These are phyloP conservation scores for Prenolepis imparis DNA, from an alignment of 2,888 invertebrate species.

Conservation along the genomic window DNA sequence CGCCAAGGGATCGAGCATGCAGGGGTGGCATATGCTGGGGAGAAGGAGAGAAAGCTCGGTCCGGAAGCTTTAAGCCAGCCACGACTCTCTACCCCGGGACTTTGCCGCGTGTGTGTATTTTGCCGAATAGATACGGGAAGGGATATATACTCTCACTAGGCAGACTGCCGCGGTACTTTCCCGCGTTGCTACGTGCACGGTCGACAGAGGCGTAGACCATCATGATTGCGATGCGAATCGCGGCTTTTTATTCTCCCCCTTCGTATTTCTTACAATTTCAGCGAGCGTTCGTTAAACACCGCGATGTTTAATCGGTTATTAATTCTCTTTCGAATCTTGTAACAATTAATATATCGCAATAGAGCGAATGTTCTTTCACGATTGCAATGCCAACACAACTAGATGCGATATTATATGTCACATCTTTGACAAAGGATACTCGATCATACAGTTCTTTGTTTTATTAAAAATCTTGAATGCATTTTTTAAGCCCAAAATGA, in stretches of 20 bases:
- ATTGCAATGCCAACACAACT: neutral
- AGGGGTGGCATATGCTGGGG: neutral
- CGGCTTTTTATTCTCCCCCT: neutral
- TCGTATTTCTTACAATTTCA: neutral
- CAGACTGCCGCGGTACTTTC: conserved; percentile 47
- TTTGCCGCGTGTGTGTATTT: conserved; percentile 67
- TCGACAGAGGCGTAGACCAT: conserved; percentile 41
- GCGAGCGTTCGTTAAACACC: neutral
- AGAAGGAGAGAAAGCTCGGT: conserved; percentile 42
- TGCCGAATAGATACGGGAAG: conserved; percentile 67
- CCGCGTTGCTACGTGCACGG: conserved; percentile 25
- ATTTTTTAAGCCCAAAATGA: neutral
- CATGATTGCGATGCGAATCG: neutral
- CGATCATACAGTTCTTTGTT: neutral
- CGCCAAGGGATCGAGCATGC: conserved; percentile 22
- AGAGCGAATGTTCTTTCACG: neutral
- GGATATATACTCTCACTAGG: conserved; percentile 54
- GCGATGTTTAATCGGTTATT: neutral
- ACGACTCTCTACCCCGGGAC: conserved; percentile 63
- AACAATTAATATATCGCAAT: neutral
- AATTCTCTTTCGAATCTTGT: neutral
- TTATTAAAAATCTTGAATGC: neutral
- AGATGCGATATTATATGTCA: neutral
- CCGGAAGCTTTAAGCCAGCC: conserved; percentile 68
- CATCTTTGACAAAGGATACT: neutral